phyloP scores from a whole-genome alignment of 2,113 vertebrate species.

The Coptodon rendalli region DNA sequence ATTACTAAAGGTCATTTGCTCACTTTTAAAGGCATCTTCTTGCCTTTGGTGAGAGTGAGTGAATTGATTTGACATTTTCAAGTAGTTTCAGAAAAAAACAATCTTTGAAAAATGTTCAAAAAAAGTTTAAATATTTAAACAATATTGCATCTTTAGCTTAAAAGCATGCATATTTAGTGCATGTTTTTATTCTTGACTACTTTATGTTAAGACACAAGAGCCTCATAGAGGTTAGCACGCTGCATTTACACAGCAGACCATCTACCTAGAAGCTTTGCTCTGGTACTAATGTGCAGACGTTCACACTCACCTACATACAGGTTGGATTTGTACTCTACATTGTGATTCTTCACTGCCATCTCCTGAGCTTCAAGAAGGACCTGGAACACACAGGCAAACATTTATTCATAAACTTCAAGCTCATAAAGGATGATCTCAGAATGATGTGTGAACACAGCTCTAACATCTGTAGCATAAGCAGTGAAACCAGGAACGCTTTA shows the following conservation, averaged over 20 bases:
- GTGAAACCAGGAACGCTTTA: neutral
- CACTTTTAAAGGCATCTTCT: neutral
- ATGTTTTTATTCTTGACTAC: neutral
- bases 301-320: constrained; percentile 83
- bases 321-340: constrained; percentile 95
- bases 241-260: neutral
- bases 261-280: neutral
- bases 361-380: constrained; percentile 96
- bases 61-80: neutral
- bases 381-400: constrained; percentile 47
- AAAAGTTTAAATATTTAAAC: neutral
- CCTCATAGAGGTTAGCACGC: neutral
- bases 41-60: neutral
- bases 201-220: neutral
- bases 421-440: neutral
- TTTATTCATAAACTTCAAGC: neutral
- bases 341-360: constrained; percentile 87
- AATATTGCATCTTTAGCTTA: neutral
- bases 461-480: neutral
- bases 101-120: neutral
- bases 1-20: neutral
- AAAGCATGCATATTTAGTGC: neutral
- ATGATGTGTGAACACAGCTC: neutral
- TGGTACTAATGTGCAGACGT: accelerated
- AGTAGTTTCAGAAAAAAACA: neutral